These are phyloP conservation scores for Thereva unica DNA, from an alignment of 2,888 invertebrate genomes.

Conservation along the genomic window DNA sequence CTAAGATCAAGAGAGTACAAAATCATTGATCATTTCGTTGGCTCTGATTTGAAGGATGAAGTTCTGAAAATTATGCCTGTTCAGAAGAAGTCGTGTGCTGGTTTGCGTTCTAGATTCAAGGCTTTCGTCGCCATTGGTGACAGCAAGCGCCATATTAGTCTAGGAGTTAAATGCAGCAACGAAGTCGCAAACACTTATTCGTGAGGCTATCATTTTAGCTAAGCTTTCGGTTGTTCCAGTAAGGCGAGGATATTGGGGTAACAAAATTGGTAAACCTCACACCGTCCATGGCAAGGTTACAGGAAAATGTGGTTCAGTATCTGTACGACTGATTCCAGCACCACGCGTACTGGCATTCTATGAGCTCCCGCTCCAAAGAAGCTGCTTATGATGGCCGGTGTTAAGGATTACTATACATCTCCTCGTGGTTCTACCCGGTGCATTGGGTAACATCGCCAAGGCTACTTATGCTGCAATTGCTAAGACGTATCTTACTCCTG, in stretches of 20 bases:
- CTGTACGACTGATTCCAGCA: slow-evolving; percentile 96
- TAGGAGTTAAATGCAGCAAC: slow-evolving; percentile 99
- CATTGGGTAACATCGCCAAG: slow-evolving; percentile 98
- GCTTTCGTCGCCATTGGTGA: slow-evolving; percentile 96
- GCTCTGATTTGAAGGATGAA: slow-evolving; percentile 91
- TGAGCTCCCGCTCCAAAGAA: slow-evolving; percentile 99
- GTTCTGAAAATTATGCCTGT: slow-evolving; percentile 99
- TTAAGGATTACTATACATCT: slow-evolving; percentile 99
- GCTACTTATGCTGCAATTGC: slow-evolving; percentile 99
- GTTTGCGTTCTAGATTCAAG: slow-evolving; percentile 99
- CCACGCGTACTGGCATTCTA: slow-evolving; percentile 99
- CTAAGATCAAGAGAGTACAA: slow-evolving; percentile 99
- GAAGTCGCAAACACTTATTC: slow-evolving; percentile 99
- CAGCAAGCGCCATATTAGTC: slow-evolving; percentile 96
- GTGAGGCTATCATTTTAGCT: slow-evolving; percentile 97
- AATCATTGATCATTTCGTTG: slow-evolving; percentile 97
- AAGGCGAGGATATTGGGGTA: slow-evolving; percentile 99
- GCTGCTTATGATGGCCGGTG: slow-evolving; percentile 97
- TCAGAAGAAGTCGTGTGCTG: slow-evolving; percentile 99
- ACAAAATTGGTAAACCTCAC: slow-evolving; percentile 99
- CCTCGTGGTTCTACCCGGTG: slow-evolving; percentile 97
- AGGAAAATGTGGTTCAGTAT: slow-evolving; percentile 98
- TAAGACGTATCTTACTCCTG: slow-evolving; percentile 97
- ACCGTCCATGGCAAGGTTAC: slow-evolving; percentile 99
- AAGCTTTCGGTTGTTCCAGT: slow-evolving; percentile 98